Conservation (phyloP, 1,140 invertebrate species). For the Pectinophora gossypiella region DNA sequence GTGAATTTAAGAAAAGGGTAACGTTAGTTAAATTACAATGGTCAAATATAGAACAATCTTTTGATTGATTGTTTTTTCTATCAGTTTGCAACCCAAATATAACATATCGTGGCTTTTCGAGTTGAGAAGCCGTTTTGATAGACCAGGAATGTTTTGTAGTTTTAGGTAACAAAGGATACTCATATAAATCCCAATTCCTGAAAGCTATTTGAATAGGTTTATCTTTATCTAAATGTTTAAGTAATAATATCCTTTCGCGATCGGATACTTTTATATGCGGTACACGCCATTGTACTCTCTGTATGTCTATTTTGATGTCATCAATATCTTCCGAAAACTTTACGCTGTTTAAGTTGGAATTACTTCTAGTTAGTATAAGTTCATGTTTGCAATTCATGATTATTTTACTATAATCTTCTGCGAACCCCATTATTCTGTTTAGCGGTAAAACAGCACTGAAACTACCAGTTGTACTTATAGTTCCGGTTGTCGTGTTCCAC, state of each 20-base stretch:
- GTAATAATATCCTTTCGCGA: conserved; percentile 20
- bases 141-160: conserved; percentile 34
- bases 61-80: conserved; percentile 8
- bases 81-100: conserved; percentile 11
- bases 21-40: conserved; percentile 13
- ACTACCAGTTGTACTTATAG: conserved; percentile 11
- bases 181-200: conserved; percentile 50
- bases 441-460: conserved; percentile 57
- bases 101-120: conserved; percentile 36
- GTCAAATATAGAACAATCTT: conserved; percentile 8
- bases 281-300: conserved; percentile 19
- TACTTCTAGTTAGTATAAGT: conserved; percentile 51
- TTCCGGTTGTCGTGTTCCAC: conserved; percentile 7
- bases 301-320: conserved; percentile 8
- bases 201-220: conserved; percentile 33
- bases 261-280: conserved; percentile 12
- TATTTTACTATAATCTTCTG: conserved; percentile 67
- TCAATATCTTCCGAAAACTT: conserved; percentile 4
- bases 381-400: conserved; percentile 67
- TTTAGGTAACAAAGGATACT: conserved; percentile 44
- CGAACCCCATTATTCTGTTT: conserved; percentile 54
- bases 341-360: conserved; percentile 34
- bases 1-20: conserved; percentile 14
- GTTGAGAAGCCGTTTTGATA: conserved; percentile 33
- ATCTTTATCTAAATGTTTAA: conserved; percentile 28